Percentiles rank a stretch among this genome's conserved stretches.
These are phyloP conservation scores for Pseudomyrmex flavicornis DNA, from an alignment of 1,140 invertebrate species.

Conservation along the genomic window DNA sequence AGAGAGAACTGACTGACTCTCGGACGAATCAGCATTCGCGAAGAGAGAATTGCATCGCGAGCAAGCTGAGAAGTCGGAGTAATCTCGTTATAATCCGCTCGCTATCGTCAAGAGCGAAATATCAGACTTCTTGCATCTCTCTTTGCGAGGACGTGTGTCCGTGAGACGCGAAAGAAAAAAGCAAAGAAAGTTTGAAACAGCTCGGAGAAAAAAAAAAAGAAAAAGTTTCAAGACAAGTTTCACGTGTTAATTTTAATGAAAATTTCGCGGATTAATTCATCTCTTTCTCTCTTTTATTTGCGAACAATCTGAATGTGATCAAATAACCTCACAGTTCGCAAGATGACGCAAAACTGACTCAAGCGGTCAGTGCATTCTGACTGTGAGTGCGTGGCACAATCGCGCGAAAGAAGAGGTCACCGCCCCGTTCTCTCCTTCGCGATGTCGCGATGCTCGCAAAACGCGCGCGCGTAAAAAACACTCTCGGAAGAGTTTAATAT, in stretches of 20 bases:
- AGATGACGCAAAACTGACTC: not conserved
- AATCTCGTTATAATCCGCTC: not conserved
- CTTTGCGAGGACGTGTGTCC: not conserved
- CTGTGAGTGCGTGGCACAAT: not conserved
- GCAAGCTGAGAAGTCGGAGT: not conserved
- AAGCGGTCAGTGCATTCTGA: not conserved
- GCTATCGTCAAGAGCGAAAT: constrained; percentile 14
- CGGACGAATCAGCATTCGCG: not conserved
- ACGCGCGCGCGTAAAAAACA: constrained; percentile 19
- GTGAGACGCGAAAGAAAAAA: not conserved
- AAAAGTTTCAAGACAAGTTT: not conserved
- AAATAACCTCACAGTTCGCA: not conserved
- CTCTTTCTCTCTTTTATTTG: not conserved
- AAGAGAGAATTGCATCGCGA: not conserved
- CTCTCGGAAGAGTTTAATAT: constrained; percentile 33
- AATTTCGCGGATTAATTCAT: not conserved
- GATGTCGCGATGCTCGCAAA: not conserved
- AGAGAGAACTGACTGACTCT: constrained; percentile 4
- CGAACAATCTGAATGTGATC: not conserved
- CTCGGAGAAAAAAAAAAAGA: not conserved
- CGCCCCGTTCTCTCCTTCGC: not conserved
- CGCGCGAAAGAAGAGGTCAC: not conserved
- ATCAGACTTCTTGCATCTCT: not conserved
- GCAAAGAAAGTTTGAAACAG: too few species aligned
- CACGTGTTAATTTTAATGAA: not conserved